Percentiles rank a stretch among this genome's conserved stretches.
Conservation (phyloP, 2,888 invertebrate species). For the Cyclophora albipunctata region DNA sequence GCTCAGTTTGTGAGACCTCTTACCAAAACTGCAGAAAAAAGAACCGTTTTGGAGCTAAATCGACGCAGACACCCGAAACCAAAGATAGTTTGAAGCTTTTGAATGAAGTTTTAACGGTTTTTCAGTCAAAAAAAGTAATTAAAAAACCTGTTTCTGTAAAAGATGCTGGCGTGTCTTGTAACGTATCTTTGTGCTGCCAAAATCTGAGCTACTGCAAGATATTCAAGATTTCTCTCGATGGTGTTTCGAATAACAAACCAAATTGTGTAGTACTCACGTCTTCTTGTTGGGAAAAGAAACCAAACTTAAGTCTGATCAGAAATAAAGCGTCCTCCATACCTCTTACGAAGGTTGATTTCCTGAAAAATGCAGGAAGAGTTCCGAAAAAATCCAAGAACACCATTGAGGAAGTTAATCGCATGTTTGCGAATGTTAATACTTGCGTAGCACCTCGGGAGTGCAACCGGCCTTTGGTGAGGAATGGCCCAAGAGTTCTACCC, state of each 20-base stretch:
- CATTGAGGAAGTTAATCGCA: constrained; percentile 59
- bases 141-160: constrained; percentile 28
- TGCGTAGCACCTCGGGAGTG: constrained; percentile 1
- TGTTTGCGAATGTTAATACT: constrained; percentile 54
- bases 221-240: constrained; percentile 43
- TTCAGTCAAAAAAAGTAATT: constrained; percentile 47
- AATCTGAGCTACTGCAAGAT: constrained; percentile 21
- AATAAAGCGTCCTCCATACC: constrained; percentile 62
- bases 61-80: background rate
- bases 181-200: no score
- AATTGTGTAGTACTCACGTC: no score
- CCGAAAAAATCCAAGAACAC: constrained; percentile 53
- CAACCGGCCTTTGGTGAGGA: constrained; percentile 50
- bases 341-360: constrained; percentile 62
- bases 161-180: constrained; percentile 37
- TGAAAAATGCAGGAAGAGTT: constrained; percentile 49
- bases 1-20: no score
- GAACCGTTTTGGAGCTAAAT: background rate
- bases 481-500: constrained; percentile 56
- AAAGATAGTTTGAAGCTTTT: constrained; percentile 37
- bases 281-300: no score
- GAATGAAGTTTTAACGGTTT: constrained; percentile 57
- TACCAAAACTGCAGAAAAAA: no score
- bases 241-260: constrained; percentile 24
- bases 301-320: constrained; percentile 26